Evolutionary conservation across 1,140 invertebrate species (phyloP).

Genomic region (Cherax destructor): DNA sequence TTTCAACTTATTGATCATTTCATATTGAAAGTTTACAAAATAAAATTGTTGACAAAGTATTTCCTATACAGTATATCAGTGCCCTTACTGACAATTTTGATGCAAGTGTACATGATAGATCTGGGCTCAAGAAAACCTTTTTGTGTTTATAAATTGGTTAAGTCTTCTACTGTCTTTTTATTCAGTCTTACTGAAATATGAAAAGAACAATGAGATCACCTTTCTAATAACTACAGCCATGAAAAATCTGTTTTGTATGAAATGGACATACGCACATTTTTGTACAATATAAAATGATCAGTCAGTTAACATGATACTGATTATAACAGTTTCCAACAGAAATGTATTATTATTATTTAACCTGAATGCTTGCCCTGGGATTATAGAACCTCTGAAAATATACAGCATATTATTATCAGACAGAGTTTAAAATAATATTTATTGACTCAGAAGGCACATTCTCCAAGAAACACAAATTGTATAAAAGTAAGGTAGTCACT

Average conservation of each 20-base stretch:
- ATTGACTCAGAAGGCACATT: slow-evolving; percentile 17
- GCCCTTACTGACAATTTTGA: too few relatives aligned
- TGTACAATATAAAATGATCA: not conserved
- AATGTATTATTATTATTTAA: not conserved
- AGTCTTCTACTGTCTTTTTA: not conserved
- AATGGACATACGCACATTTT: not conserved
- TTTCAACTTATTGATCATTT: too few relatives aligned
- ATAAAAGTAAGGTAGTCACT: not conserved
- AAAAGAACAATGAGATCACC: not conserved
- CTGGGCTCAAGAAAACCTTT: not conserved
- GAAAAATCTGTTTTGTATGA: not conserved
- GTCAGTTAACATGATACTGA: not conserved
- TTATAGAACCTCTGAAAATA: slow-evolving; percentile 4
- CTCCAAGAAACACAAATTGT: not conserved
- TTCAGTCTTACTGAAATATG: not conserved
- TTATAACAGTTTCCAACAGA: not conserved
- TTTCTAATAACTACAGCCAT: not conserved
- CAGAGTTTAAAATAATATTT: not conserved
- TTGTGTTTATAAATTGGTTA: not conserved
- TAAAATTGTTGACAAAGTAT: too few relatives aligned
- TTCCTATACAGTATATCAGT: too few relatives aligned
- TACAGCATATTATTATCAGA: not conserved
- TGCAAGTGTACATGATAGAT: not conserved
- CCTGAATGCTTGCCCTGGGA: not conserved
- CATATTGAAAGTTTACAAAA: too few relatives aligned